Conservation (phyloP, 2,888 invertebrate species). For the Lutraria lutraria region DNA sequence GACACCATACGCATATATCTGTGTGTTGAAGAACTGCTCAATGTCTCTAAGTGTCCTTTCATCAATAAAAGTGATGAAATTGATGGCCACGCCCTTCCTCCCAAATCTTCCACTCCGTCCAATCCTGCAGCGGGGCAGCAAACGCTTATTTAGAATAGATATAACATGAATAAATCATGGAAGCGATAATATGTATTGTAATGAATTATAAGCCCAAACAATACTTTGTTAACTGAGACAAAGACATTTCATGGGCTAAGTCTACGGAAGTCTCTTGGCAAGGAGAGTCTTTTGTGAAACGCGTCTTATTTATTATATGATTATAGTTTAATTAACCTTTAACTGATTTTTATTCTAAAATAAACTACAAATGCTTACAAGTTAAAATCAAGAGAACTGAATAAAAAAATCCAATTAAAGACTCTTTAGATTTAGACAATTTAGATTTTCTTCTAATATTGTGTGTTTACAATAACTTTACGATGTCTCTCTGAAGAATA, state of each 20-base stretch:
- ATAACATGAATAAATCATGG: too few relatives aligned
- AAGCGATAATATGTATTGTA: too few relatives aligned
- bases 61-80: constrained; percentile 98
- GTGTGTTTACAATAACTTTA: not conserved
- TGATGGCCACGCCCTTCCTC: constrained; percentile 99
- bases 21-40: constrained; percentile 98
- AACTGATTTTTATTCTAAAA: not conserved
- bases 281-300: too few relatives aligned
- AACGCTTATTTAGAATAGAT: not conserved
- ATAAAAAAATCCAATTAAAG: not conserved
- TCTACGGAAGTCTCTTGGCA: too few relatives aligned
- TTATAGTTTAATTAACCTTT: not conserved
- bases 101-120: constrained; percentile 99
- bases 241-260: too few relatives aligned
- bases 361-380: not conserved
- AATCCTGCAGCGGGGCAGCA: constrained; percentile 91
- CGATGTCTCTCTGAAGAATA: not conserved
- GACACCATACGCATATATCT: too few relatives aligned
- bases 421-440: too few relatives aligned
- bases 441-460: too few relatives aligned
- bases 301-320: not conserved
- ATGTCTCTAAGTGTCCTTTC: constrained; percentile 97
- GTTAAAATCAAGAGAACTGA: not conserved
- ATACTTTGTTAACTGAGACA: too few relatives aligned
- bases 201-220: too few relatives aligned